Percentiles rank a stretch among this genome's conserved stretches.
phyloP scores from a whole-genome alignment of 2,113 vertebrate genomes.

The Megalops atlanticus region DNA sequence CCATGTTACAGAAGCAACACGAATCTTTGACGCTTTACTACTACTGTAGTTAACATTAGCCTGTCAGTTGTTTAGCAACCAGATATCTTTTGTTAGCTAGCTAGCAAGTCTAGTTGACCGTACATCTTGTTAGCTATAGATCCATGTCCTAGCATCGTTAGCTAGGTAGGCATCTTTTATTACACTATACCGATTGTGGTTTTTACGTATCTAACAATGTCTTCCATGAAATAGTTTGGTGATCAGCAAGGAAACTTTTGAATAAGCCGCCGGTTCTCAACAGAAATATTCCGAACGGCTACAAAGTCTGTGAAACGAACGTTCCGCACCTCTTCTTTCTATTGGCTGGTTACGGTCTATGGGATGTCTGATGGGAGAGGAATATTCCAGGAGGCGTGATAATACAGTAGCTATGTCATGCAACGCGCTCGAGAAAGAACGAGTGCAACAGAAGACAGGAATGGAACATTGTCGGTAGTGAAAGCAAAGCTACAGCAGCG shows the following conservation, averaged over 20 bases:
- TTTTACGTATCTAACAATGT: no score
- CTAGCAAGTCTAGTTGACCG: no score
- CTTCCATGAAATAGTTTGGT: no score
- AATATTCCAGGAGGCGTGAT: constrained; percentile 31
- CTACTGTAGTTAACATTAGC: neutral
- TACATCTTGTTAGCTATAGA: no score
- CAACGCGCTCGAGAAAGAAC: constrained; percentile 19
- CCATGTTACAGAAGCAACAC: neutral
- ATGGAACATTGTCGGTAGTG: neutral
- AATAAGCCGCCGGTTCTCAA: constrained; percentile 48
- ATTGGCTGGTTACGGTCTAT: constrained; percentile 5
- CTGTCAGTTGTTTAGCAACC: no score
- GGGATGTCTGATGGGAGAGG: constrained; percentile 22
- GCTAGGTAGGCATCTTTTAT: no score
- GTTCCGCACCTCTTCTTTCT: constrained; percentile 33
- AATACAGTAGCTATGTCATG: constrained; percentile 21
- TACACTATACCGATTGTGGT: no score
- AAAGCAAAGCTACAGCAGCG: neutral
- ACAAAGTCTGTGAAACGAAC: neutral
- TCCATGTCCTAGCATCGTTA: no score
- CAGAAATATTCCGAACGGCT: constrained; percentile 45
- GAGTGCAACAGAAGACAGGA: neutral
- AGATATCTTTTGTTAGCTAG: no score
- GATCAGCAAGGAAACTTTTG: constrained; percentile 51
- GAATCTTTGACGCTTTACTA: neutral